phyloP scores from a whole-genome alignment of 2,797 vertebrate genomes.

The Sternotherus odoratus region DNA sequence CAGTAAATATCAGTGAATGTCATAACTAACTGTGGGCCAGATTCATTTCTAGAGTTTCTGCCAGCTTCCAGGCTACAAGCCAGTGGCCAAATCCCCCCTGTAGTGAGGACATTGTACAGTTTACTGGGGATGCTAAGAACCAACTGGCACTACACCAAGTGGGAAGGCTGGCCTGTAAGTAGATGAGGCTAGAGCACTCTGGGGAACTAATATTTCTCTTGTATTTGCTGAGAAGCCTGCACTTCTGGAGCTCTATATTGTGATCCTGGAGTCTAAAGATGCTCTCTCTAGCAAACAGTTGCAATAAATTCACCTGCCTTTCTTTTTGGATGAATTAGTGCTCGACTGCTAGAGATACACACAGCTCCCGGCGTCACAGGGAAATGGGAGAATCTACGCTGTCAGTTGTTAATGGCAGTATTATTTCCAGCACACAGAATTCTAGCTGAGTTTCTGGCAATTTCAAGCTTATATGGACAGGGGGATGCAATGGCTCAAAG shows the following conservation, averaged over 20 bases:
- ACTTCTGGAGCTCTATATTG: neutral
- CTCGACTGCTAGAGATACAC: no score
- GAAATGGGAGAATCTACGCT: neutral
- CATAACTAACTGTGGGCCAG: neutral
- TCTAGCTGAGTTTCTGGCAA: neutral
- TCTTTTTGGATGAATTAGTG: neutral
- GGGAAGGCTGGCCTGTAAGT: neutral
- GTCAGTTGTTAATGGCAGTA: neutral
- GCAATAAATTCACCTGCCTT: neutral
- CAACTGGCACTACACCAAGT: neutral
- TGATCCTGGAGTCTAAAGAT: neutral
- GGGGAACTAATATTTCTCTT: neutral
- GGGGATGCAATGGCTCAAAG: neutral
- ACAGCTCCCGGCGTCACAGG: no score
- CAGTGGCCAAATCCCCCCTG: neutral
- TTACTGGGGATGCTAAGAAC: neutral
- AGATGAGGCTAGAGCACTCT: no score
- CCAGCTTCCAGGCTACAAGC: neutral
- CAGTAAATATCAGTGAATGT: neutral
- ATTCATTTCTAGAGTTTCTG: neutral
- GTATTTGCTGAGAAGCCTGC: neutral
- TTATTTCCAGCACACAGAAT: neutral
- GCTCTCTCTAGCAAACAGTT: neutral
- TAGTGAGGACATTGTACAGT: neutral
- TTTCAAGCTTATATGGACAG: neutral